Base-by-base conservation (phyloP, 2,113 vertebrate genomes). In the Mesocricetus auratus region DNA sequence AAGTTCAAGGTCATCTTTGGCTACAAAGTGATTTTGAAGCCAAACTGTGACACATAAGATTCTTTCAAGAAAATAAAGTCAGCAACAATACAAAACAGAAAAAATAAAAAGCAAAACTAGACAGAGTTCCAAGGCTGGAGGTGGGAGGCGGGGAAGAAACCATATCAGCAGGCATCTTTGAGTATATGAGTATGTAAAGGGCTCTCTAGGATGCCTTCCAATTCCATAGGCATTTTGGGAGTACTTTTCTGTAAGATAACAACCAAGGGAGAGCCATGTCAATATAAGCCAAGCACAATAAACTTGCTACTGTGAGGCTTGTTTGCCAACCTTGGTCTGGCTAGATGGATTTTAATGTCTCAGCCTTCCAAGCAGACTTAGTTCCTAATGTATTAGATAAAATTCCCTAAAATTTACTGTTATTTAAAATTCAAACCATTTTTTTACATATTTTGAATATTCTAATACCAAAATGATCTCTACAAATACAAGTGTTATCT, bases 401-500 rank as follows among this genome's bases (percentile, higher is more conserved):
- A 96, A 36, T 5, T 68, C 79, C 60, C 79, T 81, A 45, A 45
- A 86, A 96, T 87, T 78, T 96, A 85, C 88, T 77, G 31, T 24
- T 68, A 86, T 45, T 68, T 90, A 56, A 62, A 88, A 58, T 36
- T 86, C 53, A 58, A 56, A 15, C 50, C 42, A 39, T 71, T 96
- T 71, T 96, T 88, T 89, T 71, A n/a, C 5, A 73, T 19, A 29
- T 81, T 62, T 69, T 89, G 71, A 88, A 31, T 75, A 82, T 36
- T 90, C 33, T 39, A 85, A 31, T 75, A 13, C 56, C 62, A 96
- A 90, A 56, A 71, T 68, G 56, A 68, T 86, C 79, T 92, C 24
- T 68, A 79, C 53, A 92, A 79, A 92, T 19, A 91, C 17, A 75
- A 91, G 1, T 42, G 3, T 64, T 58, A 69, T 60, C 50, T n/a